Conservation (phyloP, 2,888 invertebrate species). For the Danaus chrysippus region DNA sequence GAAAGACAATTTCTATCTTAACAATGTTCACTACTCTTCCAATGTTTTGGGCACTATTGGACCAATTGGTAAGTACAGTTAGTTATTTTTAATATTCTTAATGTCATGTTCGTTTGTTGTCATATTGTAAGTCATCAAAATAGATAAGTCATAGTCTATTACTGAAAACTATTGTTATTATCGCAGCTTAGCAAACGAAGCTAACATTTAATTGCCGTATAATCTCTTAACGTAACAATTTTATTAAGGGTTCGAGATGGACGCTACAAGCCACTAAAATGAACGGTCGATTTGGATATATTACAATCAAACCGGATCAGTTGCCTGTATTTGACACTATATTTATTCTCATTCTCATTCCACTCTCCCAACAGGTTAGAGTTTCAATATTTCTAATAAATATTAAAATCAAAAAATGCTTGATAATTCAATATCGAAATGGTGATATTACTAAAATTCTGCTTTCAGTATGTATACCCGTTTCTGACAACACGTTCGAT, state of each 20-base stretch:
- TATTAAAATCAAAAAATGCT: not conserved
- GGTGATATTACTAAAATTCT: not conserved
- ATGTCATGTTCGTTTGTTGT: not conserved
- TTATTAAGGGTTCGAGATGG: slow-evolving; percentile 85
- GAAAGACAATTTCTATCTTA: slow-evolving; percentile 86
- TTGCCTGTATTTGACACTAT: slow-evolving; percentile 90
- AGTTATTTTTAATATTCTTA: slow-evolving; percentile 2
- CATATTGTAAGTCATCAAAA: not conserved
- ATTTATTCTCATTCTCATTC: slow-evolving; percentile 85
- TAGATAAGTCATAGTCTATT: not conserved
- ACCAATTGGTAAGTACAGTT: slow-evolving; percentile 84
- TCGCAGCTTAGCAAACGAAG: not conserved
- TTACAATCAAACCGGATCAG: slow-evolving; percentile 89
- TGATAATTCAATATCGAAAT: not conserved
- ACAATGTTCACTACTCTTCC: slow-evolving; percentile 91
- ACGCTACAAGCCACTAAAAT: slow-evolving; percentile 89
- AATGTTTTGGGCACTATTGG: slow-evolving; percentile 95
- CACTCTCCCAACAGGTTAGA: slow-evolving; percentile 81
- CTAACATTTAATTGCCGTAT: not conserved
- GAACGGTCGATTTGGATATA: slow-evolving; percentile 82
- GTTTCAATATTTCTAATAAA: not conserved
- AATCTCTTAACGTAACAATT: slow-evolving; percentile 18
- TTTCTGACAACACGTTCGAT: slow-evolving; percentile 79
- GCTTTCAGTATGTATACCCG: slow-evolving; percentile 81
- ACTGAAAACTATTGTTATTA: not conserved